Conservation (phyloP, 2,888 invertebrate genomes). For the Dyspetes luteomarginatus region DNA sequence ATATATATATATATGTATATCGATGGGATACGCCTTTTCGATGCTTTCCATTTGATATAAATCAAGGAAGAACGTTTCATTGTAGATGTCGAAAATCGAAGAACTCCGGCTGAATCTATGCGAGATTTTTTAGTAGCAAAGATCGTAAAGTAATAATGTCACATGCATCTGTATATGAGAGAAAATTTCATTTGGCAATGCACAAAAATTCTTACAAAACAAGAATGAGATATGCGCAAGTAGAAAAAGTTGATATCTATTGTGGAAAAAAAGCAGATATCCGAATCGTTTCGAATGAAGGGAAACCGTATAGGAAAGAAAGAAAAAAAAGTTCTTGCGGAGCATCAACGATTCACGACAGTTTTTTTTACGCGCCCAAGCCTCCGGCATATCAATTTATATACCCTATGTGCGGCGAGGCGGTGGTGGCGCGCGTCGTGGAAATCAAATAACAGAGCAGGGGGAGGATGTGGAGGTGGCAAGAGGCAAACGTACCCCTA, state of each 20-base stretch:
- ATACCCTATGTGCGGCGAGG: slow-evolving; percentile 57
- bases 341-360: slow-evolving; percentile 66
- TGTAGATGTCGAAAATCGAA: background rate
- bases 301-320: slow-evolving; percentile 46
- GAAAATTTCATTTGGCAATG: too few species aligned
- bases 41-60: background rate
- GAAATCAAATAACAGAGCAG: slow-evolving; percentile 77
- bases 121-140: background rate
- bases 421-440: slow-evolving; percentile 67
- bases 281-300: slow-evolving; percentile 48
- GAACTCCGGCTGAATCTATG: background rate
- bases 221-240: slow-evolving; percentile 1
- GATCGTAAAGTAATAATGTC: too few species aligned
- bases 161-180: too few species aligned
- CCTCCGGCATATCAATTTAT: slow-evolving; percentile 77
- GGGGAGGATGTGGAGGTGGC: slow-evolving; percentile 64
- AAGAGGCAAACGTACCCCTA: slow-evolving; percentile 64
- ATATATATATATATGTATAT: too few species aligned
- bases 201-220: too few species aligned
- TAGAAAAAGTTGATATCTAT: background rate
- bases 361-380: slow-evolving; percentile 63
- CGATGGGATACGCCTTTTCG: slow-evolving; percentile 5
- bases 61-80: background rate
- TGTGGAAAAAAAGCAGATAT: slow-evolving; percentile 48
- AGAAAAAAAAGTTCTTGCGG: slow-evolving; percentile 10